A percentile compares a stretch with the other conserved stretches of the same genome.
phyloP scores from a whole-genome alignment of 2,113 vertebrate genomes.

The Mus spicilegus region DNA sequence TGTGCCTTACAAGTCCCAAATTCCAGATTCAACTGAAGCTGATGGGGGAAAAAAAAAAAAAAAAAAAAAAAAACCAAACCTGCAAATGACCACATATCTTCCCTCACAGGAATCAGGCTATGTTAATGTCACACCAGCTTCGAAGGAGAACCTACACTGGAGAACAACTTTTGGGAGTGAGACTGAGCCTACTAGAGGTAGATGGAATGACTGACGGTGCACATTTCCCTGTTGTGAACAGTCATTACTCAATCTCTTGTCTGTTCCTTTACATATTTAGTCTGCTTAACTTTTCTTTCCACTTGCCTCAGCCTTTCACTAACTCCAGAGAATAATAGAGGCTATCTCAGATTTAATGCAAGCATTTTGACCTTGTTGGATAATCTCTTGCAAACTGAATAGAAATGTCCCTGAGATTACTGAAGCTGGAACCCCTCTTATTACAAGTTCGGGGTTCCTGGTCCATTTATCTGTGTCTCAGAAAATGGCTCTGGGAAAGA shows the following conservation, averaged over 20 bases:
- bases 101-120: not conserved
- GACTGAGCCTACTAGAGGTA: fast-evolving
- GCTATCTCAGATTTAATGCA: not conserved
- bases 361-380: not conserved
- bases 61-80: not conserved
- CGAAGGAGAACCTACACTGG: not conserved
- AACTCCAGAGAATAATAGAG: not conserved
- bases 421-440: not conserved
- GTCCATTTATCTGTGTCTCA: not conserved
- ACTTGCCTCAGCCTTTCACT: not conserved
- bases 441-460: not conserved
- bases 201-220: too few relatives aligned
- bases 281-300: not conserved
- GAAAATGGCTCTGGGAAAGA: not conserved
- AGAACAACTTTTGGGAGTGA: not conserved
- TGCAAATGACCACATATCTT: not conserved
- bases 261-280: not conserved
- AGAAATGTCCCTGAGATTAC: not conserved
- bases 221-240: not conserved
- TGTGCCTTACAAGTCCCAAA: not conserved
- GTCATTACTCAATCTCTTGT: not conserved
- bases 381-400: constrained; percentile 41
- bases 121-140: not conserved
- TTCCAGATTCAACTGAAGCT: not conserved
- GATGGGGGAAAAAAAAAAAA: not conserved